Base-by-base conservation (phyloP, 2,888 invertebrate species). In the Patella depressa region DNA sequence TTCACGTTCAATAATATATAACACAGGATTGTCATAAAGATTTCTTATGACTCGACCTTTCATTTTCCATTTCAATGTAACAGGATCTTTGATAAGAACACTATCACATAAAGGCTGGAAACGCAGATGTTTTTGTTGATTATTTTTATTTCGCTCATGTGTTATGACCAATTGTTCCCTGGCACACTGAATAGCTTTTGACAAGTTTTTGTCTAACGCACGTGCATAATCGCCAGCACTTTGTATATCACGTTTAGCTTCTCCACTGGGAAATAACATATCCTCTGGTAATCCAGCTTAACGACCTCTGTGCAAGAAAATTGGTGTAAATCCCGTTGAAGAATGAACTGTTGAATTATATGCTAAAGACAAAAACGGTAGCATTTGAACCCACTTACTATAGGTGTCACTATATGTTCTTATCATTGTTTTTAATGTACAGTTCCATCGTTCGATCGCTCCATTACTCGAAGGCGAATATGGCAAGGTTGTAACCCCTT, bases 361-460 rank as follows among this genome's bases (percentile, higher is more conserved):
- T 65, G 65, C 65, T 15, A 65, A 17, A 19, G 65, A 65, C 11
- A 65, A n/a, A 65, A 65, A 65, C 2, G 17, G 65, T 59, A 59
- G 59, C 59, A 59, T 59, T n/a, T 59, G 5, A 59, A 59, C 59
- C 59, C 59, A 59, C n/a, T n/a, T 59, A n/a, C 15, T n/a, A n/a
- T 59, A n/a, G 7, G 15, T 59, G 59, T 59, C 59, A 59, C 17
- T 59, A n/a, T 59, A 59, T n/a, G n/a, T n/a, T 59, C 9, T 59
- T 59, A 59, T n/a, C 59, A 59, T 59, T n/a, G 17, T 59, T 59
- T 59, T 59, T 59, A 59, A 59, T n/a, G 59, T 59, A 59, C n/a
- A n/a, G n/a, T 59, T 59, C 59, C 59, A 59, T 59, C 59, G 15
- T n/a, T 59, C 59, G 4, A 59, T 59, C 9, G 59, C 59, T n/a